Percentiles rank a stretch among this genome's conserved stretches.
phyloP scores from a whole-genome alignment of 1,140 invertebrate species.

The Zaprionus ghesquierei region DNA sequence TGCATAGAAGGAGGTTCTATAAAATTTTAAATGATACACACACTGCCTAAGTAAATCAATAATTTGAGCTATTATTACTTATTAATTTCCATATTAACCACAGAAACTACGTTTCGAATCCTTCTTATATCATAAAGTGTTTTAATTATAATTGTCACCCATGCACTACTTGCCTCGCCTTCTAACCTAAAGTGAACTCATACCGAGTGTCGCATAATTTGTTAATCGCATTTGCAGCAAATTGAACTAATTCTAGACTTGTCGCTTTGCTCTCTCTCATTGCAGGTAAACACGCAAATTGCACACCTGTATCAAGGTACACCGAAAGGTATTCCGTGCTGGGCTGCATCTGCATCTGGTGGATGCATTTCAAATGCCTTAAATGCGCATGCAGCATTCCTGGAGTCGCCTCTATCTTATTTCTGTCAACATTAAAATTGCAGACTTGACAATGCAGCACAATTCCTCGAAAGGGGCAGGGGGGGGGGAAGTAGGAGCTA shows the following conservation, averaged over 20 bases:
- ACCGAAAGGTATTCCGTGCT: constrained; percentile 30
- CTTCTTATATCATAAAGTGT: too few species aligned
- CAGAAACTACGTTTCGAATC: too few species aligned
- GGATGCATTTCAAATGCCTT: constrained; percentile 74
- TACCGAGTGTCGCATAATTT: constrained; percentile 8
- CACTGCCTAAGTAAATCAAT: too few species aligned
- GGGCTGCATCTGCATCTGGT: constrained; percentile 7
- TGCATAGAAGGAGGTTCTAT: too few species aligned
- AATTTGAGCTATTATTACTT: too few species aligned
- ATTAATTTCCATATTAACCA: too few species aligned
- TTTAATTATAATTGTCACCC: neutral
- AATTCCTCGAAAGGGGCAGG: constrained; percentile 21
- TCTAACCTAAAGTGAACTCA: neutral
- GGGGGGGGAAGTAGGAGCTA: constrained; percentile 4
- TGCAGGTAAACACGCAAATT: constrained; percentile 70
- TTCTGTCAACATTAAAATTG: constrained; percentile 81
- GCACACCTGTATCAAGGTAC: constrained; percentile 23
- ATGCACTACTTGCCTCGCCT: neutral
- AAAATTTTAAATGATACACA: too few species aligned
- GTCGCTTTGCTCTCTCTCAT: constrained; percentile 43
- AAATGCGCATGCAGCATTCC: constrained; percentile 78
- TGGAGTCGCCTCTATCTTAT: constrained; percentile 76
- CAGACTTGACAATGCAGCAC: constrained; percentile 72
- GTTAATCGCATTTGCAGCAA: constrained; percentile 39
- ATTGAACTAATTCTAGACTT: constrained; percentile 63